Conservation (phyloP, 1,140 invertebrate species). For the Cryptotermes secundus region DNA sequence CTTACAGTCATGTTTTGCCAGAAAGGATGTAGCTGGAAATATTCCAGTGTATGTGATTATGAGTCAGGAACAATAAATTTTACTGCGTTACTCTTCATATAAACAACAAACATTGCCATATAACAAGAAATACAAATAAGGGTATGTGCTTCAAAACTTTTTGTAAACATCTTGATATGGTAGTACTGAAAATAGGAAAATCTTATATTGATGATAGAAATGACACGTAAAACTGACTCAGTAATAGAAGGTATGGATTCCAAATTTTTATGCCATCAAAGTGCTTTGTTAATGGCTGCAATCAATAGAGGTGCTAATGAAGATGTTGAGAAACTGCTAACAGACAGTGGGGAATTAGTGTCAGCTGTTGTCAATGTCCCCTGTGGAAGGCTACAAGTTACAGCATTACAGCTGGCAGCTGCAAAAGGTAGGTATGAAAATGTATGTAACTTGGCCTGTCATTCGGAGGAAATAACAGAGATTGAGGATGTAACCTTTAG, state of each 20-base stretch:
- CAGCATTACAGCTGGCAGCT: constrained; percentile 25
- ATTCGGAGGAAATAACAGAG: too few species aligned
- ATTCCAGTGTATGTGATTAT: neutral
- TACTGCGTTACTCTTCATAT: too few species aligned
- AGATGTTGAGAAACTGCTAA: neutral
- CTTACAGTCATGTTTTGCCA: neutral
- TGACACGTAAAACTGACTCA: neutral
- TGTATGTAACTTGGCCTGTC: neutral
- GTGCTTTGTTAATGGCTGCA: constrained; percentile 1
- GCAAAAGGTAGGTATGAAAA: neutral
- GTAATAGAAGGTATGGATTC: neutral
- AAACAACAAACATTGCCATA: too few species aligned
- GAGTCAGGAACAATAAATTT: too few species aligned
- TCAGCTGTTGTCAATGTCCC: neutral
- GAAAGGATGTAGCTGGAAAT: neutral
- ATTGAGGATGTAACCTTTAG: too few species aligned
- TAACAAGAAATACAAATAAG: too few species aligned
- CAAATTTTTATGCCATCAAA: neutral
- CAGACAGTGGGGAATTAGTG: neutral
- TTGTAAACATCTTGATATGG: too few species aligned
- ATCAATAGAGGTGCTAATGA: neutral
- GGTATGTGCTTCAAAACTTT: too few species aligned
- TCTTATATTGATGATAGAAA: neutral
- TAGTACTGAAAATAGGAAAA: too few species aligned
- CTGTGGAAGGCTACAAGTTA: constrained; percentile 23